Conservation (phyloP, 1,140 invertebrate genomes). For the Diorhabda elongata region DNA sequence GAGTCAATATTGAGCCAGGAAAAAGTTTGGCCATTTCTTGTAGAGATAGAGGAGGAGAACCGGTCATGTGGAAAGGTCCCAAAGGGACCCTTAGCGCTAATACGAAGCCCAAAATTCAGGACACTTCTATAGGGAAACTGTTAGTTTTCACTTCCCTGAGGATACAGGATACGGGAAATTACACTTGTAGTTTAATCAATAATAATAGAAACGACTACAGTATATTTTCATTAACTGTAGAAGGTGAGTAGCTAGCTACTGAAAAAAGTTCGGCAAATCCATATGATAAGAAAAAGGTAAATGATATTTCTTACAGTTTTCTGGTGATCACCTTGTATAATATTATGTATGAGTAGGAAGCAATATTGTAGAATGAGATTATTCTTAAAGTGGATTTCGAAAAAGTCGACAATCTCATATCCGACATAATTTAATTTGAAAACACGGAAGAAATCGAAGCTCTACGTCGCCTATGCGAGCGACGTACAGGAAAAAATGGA, state of each 20-base stretch:
- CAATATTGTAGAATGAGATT: too few relatives aligned
- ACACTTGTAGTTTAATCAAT: slow-evolving; percentile 7
- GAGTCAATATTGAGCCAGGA: not conserved
- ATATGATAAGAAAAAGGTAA: too few relatives aligned
- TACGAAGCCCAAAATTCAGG: slow-evolving; percentile 4
- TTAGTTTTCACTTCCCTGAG: not conserved
- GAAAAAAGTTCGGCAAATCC: too few relatives aligned
- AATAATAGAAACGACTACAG: slow-evolving; percentile 2
- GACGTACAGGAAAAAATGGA: too few relatives aligned
- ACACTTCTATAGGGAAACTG: slow-evolving; percentile 7
- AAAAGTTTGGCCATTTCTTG: slow-evolving; percentile 6
- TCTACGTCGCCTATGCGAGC: too few relatives aligned
- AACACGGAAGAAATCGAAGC: too few relatives aligned
- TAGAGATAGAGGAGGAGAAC: slow-evolving; percentile 10
- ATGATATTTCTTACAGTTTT: too few relatives aligned
- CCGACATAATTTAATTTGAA: too few relatives aligned
- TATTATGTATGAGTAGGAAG: too few relatives aligned
- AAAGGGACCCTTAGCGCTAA: slow-evolving; percentile 8
- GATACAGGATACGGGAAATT: slow-evolving; percentile 10
- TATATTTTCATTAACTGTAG: slow-evolving; percentile 10
- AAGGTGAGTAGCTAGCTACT: not conserved
- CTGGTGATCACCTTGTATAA: too few relatives aligned
- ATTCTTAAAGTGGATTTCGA: too few relatives aligned
- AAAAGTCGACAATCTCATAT: too few relatives aligned
- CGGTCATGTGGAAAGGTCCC: slow-evolving; percentile 10